phyloP scores from a whole-genome alignment of 2,888 invertebrate genomes.

The Stratiomys singularior region DNA sequence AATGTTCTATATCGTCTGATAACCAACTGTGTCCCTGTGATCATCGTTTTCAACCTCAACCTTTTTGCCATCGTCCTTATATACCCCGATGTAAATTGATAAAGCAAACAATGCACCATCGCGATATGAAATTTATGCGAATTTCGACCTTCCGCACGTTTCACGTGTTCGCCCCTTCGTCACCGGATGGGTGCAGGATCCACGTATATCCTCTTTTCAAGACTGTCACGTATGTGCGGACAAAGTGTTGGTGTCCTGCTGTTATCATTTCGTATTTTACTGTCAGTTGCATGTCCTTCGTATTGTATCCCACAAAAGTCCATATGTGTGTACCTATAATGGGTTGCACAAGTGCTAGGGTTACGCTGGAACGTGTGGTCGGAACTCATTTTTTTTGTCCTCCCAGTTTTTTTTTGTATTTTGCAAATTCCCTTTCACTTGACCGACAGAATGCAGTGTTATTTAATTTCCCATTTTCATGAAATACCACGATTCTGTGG shows the following conservation, averaged over 20 bases:
- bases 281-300: constrained; percentile 12
- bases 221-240: neutral
- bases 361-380: too few species aligned
- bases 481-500: too few species aligned
- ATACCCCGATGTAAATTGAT: constrained; percentile 4
- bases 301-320: neutral
- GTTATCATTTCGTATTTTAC: constrained; percentile 10
- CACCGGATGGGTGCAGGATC: neutral
- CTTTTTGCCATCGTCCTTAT: neutral
- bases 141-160: neutral
- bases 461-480: too few species aligned
- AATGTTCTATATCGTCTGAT: too few species aligned
- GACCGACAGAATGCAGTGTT: too few species aligned
- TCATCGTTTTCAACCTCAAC: too few species aligned
- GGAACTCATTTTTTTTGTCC: too few species aligned
- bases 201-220: neutral
- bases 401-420: too few species aligned
- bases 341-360: neutral
- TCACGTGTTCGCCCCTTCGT: neutral
- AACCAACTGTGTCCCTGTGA: too few species aligned
- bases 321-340: neutral
- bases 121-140: constrained; percentile 19
- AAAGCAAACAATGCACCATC: constrained; percentile 2
- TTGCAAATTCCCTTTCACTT: too few species aligned
- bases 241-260: neutral